A percentile compares a stretch with the other conserved stretches of the same genome.
Evolutionary conservation across 2,888 invertebrate species (phyloP).

Genomic region (Drosophila paranaensis): DNA sequence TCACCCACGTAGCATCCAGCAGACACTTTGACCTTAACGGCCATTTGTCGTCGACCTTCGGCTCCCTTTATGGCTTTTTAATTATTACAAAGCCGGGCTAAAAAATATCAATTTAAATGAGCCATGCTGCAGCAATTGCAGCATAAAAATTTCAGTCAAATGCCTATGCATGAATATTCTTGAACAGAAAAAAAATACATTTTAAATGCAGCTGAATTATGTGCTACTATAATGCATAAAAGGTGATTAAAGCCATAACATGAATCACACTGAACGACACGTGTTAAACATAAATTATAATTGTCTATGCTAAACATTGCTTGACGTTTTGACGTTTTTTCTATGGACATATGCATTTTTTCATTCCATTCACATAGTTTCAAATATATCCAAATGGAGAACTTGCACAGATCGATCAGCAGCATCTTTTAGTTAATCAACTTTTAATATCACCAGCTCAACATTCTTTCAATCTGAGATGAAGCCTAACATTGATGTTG

Average conservation of each 20-base stretch:
- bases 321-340: too few species aligned
- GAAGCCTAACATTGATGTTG: neutral
- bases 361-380: neutral
- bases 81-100: constrained; percentile 34
- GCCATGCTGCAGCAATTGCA: constrained; percentile 13
- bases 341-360: neutral
- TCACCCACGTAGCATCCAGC: constrained; percentile 33
- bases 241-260: constrained; percentile 13
- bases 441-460: neutral
- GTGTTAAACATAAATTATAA: constrained; percentile 23
- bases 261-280: constrained; percentile 8
- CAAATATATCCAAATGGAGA: too few species aligned
- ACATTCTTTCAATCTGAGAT: neutral
- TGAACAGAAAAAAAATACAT: neutral
- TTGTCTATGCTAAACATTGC: constrained; percentile 1
- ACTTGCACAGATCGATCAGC: neutral
- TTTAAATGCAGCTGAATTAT: constrained; percentile 25
- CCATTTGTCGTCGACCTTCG: constrained; percentile 53
- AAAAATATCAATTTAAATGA: constrained; percentile 36
- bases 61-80: constrained; percentile 62
- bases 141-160: constrained; percentile 31
- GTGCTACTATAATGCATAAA: constrained; percentile 8
- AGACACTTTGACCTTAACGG: constrained; percentile 66
- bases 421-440: too few species aligned
- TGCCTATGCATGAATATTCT: neutral